Evolutionary conservation across 2,797 vertebrate genomes (phyloP).

Genomic region (Orestias chungarensis): DNA sequence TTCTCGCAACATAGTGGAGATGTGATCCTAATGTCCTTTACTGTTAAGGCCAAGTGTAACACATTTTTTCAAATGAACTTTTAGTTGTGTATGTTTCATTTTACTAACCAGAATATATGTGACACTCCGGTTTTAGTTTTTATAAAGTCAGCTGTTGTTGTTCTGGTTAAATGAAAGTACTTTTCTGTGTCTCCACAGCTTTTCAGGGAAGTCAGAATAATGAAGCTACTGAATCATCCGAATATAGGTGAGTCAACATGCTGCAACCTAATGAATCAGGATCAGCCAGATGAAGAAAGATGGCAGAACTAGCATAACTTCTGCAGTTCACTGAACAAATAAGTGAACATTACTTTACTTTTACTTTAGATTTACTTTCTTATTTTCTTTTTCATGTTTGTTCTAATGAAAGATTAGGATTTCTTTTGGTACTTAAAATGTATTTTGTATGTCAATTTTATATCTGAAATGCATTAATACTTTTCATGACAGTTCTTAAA

Average conservation of each 20-base stretch:
- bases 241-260: slow-evolving; percentile 87
- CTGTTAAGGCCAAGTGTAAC: slow-evolving; percentile 29
- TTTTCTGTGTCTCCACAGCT: slow-evolving; percentile 82
- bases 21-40: slow-evolving; percentile 31
- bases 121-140: slow-evolving; percentile 10
- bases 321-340: slow-evolving; percentile 1
- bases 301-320: neutral
- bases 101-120: slow-evolving; percentile 10
- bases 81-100: slow-evolving; percentile 12
- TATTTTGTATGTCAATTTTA: neutral
- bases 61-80: slow-evolving; percentile 7
- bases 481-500: neutral
- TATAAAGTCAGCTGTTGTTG: slow-evolving; percentile 15
- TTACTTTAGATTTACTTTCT: neutral
- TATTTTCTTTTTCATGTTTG: neutral
- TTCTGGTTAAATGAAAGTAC: slow-evolving; percentile 22
- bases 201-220: slow-evolving; percentile 97
- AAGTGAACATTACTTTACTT: no score
- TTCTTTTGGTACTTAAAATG: neutral
- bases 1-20: slow-evolving; percentile 37
- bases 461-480: neutral
- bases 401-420: neutral
- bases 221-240: slow-evolving; percentile 96
- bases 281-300: slow-evolving; percentile 8
- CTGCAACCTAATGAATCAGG: slow-evolving; percentile 12